Evolutionary conservation across 2,888 invertebrate species (phyloP), one percentile per base, ranked within the genome.

Genomic region (Theodoxus fluviatilis): DNA sequence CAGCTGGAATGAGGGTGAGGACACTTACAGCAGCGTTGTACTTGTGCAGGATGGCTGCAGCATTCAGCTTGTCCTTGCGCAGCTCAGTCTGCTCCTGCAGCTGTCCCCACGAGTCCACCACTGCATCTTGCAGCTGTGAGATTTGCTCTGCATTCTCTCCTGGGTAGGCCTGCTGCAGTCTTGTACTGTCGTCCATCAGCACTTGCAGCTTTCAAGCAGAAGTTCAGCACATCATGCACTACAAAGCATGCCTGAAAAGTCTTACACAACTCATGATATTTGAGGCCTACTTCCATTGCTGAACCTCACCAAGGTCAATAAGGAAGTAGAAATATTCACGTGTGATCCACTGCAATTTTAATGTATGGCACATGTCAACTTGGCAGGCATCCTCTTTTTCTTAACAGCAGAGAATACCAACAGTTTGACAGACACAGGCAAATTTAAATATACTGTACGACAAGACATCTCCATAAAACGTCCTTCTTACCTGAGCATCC

Each of bases 61-160:
- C 94, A 74, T 93, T 92, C 47, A 98, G 89, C 71, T 93, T 91
- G 81, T 94, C 93, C 68, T 92, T 91, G 65, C 96, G 90, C 70
- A 92, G 91, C 25, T 93, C 93, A 0, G 96, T 93, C 3, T 93
- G 91, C 73, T 94, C 93, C 81, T 95, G 94, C 65, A 98, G 88
- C 77, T 84, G 91, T 70, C 92, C 92, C 96, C 98, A 98, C 69
- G 94, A 94, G 2, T 93, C 92, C 0, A 94, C 90, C 0, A 98
- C 93, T 4, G 94, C 92, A 47, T 91, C 91, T 87, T 96, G 96
- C 80, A 96, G 94, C 76, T 94, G 91, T 25, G 92, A 92, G 71
- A 98, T 95, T 82, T 96, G 94, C 61, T 92, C 91, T 0, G 95
- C 96, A 87, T 98, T 98, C 68, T 92, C 93, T 1, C 95, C 94